Base-by-base conservation (phyloP, 2,888 invertebrate species). In the Tenthredo livida region DNA sequence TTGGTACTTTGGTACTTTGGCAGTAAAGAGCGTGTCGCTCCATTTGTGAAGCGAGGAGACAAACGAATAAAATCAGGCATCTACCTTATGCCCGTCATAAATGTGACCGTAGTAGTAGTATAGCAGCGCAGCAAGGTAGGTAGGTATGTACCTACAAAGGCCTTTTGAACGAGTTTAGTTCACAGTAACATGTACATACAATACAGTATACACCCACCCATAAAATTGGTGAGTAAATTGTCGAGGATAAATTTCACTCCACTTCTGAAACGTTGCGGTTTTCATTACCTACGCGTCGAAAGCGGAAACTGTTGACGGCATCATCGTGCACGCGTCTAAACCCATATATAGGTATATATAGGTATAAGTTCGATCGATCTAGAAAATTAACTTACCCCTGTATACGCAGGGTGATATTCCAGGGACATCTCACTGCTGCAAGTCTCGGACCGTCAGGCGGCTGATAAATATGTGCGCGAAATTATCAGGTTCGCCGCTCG, bases 41-140 rank as follows among this genome's bases (percentile, higher is more conserved):
- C 73, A 21, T 73, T 40, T 25, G 9, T 25, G 9, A 43, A 73
- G 25, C 73, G 43, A 12, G 10, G n/a, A 73, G 72, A 73, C 43
- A 43, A 73, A 73, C 43, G 72, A n/a, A 73, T 43, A 25, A 43
- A 73, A 73, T 43, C 43, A 73, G 43, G 29, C 21, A 47, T 73
- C 25, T 43, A 40, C 29, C 1, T 29, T 29, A 1, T 29, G 2
- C 21, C 43, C 43, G 73, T 73, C 25, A 73, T 40, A 73, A 73
- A 43, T 25, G 25, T 73, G 43, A 43, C 40, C 40, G 4, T n/a
- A 40, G 29, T 29, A 15, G 29, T 12, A 25, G 25, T 3, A 29
- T 33, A 33, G 33, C 33, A 33, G n/a, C n/a, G n/a, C n/a, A n/a
- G n/a, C n/a, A n/a, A n/a, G n/a, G n/a, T n/a, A n/a, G n/a, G n/a